Evolutionary conservation across 2,888 invertebrate genomes (phyloP), one percentile per base, ranked within the genome.

Genomic region (Archips xylosteana): DNA sequence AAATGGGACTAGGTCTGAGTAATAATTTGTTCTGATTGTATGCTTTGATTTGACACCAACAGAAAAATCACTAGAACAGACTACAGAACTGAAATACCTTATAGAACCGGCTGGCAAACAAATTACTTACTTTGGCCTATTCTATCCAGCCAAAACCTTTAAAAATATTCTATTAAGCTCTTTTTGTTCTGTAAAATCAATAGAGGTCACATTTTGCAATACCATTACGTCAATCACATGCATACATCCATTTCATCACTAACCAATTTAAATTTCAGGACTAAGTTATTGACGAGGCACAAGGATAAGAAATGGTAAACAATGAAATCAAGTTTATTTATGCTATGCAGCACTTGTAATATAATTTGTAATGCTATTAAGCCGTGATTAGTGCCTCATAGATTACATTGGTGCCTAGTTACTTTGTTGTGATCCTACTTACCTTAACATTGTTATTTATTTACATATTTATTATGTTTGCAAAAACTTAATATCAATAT

Each of bases 201-300:
- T 47, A 42, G 39, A 12, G 32, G 13, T 67, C 42, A 15, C 66
- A 32, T 57, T 65, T 23, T 36, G 51, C 1, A n/a, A 15, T 42
- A 49, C 49, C 49, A 61, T 64, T 51, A 80, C 81, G 82, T 81
- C 77, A 75, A 76, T 76, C 79, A 80, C 78, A 80, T 78, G 83
- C 85, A 88, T 88, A 79, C 83, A 87, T 81, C 88, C 92, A 92
- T 94, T 87, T 89, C 92, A 93, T 90, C 87, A 89, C 92, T 92
- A 92, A 92, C 92, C 90, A 86, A 91, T 94, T 95, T 94, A 89
- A 94, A 95, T 97, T 97, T 93, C 97, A 97, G 97, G 97, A 97
- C 97, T 95, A 97, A 97, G 95, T 96, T 97, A 94, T 96, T 97
- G 96, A 96, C 97, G 93, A 96, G 97, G 95, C 97, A 96, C 95